Conservation (phyloP, 2,797 vertebrate species). For the Periparus ater region DNA sequence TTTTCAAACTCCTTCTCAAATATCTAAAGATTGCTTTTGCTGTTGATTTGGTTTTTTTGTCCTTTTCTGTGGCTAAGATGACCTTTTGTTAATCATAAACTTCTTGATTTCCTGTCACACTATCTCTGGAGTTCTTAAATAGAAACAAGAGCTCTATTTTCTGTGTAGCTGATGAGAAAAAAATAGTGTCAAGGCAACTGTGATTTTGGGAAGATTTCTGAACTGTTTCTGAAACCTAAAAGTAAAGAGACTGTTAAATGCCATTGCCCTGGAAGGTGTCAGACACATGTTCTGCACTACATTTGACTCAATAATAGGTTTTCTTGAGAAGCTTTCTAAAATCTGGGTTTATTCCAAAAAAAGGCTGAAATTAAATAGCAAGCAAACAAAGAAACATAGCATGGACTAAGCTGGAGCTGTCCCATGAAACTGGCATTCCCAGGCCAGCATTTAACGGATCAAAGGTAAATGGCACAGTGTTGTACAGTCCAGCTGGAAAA, state of each 20-base stretch:
- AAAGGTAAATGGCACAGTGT: neutral
- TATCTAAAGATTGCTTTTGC: neutral
- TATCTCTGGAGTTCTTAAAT: neutral
- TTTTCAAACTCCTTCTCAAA: neutral
- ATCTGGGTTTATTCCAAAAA: neutral
- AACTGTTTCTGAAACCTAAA: neutral
- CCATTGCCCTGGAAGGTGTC: neutral
- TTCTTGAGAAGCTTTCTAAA: constrained; percentile 30
- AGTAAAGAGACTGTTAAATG: neutral
- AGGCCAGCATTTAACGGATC: neutral
- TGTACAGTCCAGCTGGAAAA: neutral
- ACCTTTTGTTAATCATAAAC: neutral
- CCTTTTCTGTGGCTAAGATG: neutral
- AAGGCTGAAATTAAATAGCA: neutral
- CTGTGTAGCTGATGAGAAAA: neutral
- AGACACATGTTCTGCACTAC: constrained; percentile 5
- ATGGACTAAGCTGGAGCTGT: neutral
- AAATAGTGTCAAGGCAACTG: neutral
- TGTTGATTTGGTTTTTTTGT: neutral
- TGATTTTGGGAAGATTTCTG: neutral
- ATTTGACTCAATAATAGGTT: neutral
- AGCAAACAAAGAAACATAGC: neutral
- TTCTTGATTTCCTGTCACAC: neutral
- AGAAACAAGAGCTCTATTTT: neutral
- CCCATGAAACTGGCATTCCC: neutral